phyloP scores from a whole-genome alignment of 1,140 invertebrate species.

The Bombus terrestris region DNA sequence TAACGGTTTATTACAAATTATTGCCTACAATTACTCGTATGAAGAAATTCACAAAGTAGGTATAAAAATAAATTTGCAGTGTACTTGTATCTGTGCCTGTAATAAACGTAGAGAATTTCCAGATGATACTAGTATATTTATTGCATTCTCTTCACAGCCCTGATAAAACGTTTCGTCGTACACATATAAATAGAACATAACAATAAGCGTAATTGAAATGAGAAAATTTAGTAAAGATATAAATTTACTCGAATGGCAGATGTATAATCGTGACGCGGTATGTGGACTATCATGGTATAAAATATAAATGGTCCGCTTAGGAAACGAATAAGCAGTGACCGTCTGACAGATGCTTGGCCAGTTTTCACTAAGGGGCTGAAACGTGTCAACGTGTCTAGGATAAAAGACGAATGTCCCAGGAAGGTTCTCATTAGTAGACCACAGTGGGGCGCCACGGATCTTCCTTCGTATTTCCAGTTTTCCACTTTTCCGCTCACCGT shows the following conservation, averaged over 20 bases:
- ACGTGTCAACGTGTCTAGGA: slow-evolving; percentile 65
- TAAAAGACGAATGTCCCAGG: slow-evolving; percentile 70
- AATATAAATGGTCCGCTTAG: slow-evolving; percentile 18
- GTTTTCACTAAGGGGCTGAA: slow-evolving; percentile 45
- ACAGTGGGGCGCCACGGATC: slow-evolving; percentile 57
- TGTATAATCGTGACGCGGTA: not conserved
- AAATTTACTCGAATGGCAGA: not conserved
- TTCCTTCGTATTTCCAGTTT: slow-evolving; percentile 39
- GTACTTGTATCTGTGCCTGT: too few species aligned
- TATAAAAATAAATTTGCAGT: too few species aligned
- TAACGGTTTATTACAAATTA: too few species aligned
- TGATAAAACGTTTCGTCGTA: too few species aligned
- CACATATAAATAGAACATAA: too few species aligned
- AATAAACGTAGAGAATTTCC: too few species aligned
- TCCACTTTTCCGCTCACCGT: slow-evolving; percentile 26
- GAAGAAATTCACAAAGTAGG: too few species aligned
- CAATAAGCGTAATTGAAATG: too few species aligned
- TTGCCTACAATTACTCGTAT: too few species aligned
- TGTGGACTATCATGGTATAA: not conserved
- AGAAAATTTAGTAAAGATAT: not conserved
- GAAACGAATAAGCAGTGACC: slow-evolving; percentile 14
- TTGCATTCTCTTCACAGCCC: too few species aligned
- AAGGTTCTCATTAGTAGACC: slow-evolving; percentile 74
- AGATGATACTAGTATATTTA: too few species aligned
- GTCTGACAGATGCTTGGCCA: slow-evolving; percentile 58